These are phyloP conservation scores for Sericinus montela DNA, from an alignment of 2,888 invertebrate genomes.

Conservation along the genomic window DNA sequence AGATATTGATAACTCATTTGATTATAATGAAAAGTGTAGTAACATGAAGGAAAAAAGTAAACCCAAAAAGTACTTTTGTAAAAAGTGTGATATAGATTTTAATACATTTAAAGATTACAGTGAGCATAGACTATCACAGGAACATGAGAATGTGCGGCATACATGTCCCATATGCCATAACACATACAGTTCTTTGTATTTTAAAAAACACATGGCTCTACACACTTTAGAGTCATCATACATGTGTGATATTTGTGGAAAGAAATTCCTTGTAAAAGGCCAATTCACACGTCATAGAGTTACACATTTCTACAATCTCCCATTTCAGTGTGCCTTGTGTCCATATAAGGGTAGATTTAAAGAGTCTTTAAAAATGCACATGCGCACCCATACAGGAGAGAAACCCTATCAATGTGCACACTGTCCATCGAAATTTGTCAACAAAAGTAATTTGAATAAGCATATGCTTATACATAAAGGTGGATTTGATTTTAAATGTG, in stretches of 20 bases:
- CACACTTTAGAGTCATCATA: slow-evolving; percentile 42
- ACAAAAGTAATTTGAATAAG: slow-evolving; percentile 64
- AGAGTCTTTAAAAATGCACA: slow-evolving; percentile 64
- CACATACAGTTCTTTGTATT: slow-evolving; percentile 46
- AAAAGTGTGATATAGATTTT: slow-evolving; percentile 51
- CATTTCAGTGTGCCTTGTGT: slow-evolving; percentile 57
- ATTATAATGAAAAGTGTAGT: slow-evolving; percentile 16
- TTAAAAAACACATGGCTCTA: slow-evolving; percentile 48
- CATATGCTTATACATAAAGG: slow-evolving; percentile 53
- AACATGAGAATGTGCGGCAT: slow-evolving; percentile 52
- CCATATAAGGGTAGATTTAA: slow-evolving; percentile 62
- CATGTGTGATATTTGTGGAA: slow-evolving; percentile 68
- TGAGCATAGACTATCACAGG: slow-evolving; percentile 47
- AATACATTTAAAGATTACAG: slow-evolving; percentile 44
- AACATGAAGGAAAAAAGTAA: slow-evolving; percentile 12
- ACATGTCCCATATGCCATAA: slow-evolving; percentile 58
- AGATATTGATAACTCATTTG: slow-evolving; percentile 7
- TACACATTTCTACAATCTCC: slow-evolving; percentile 57
- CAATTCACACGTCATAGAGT: slow-evolving; percentile 54
- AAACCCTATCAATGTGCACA: slow-evolving; percentile 60
- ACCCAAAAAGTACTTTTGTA: slow-evolving; percentile 36
- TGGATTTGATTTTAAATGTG: slow-evolving; percentile 55
- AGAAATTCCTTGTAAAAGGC: slow-evolving; percentile 47
- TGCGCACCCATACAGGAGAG: slow-evolving; percentile 66
- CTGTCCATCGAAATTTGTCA: slow-evolving; percentile 58